These are phyloP conservation scores for Trachymyrmex cornetzi DNA, from an alignment of 1,140 invertebrate species.

Conservation along the genomic window DNA sequence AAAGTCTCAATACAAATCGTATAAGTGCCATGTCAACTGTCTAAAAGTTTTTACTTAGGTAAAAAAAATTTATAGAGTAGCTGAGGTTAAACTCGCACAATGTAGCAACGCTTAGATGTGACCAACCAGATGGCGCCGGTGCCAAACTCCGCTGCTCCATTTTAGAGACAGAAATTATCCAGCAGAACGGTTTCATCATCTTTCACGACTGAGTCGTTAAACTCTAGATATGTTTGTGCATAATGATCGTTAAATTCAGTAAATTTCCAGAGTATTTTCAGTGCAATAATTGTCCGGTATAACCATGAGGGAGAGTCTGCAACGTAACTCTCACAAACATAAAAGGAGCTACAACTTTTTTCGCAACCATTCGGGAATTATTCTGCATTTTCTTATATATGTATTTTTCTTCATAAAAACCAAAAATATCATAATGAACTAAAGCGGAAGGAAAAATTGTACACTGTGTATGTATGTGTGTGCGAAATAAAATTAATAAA, in stretches of 20 bases:
- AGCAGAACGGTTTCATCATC: constrained; percentile 54
- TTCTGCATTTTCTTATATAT: too few species aligned
- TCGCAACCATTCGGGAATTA: too few species aligned
- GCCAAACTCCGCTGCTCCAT: constrained; percentile 33
- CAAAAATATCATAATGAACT: too few species aligned
- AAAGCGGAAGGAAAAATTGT: too few species aligned
- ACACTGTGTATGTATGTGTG: too few species aligned
- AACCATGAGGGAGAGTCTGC: neutral
- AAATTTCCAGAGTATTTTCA: constrained; percentile 50
- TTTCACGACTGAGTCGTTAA: constrained; percentile 54
- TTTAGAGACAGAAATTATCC: constrained; percentile 59
- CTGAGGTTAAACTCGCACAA: neutral
- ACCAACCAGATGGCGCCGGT: constrained; percentile 29
- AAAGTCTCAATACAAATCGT: too few species aligned
- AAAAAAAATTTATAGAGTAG: too few species aligned
- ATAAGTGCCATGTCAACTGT: too few species aligned
- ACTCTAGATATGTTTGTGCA: constrained; percentile 40
- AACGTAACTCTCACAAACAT: constrained; percentile 14
- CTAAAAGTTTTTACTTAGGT: too few species aligned
- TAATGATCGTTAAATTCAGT: constrained; percentile 54
- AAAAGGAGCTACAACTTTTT: too few species aligned
- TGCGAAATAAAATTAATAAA: too few species aligned
- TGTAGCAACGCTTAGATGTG: neutral
- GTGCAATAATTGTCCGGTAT: constrained; percentile 16
- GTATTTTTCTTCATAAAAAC: too few species aligned